Evolutionary conservation across 2,888 invertebrate genomes (phyloP).

Genomic region (Plebejus melissa): DNA sequence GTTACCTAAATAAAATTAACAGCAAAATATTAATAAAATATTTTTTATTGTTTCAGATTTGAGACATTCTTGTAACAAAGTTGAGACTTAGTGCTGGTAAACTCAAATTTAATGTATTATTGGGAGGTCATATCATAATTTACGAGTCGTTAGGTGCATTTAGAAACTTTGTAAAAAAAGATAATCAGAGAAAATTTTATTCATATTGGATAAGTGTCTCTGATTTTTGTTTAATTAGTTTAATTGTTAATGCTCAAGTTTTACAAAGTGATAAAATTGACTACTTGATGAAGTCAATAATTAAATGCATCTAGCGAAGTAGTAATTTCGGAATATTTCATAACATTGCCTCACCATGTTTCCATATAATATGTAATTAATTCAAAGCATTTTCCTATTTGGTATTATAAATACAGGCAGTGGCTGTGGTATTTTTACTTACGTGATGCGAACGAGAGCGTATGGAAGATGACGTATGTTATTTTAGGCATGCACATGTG

Average conservation of each 20-base stretch:
- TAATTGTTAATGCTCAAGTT: slow-evolving; percentile 23
- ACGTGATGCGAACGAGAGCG: slow-evolving; percentile 62
- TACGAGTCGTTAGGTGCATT: slow-evolving; percentile 70
- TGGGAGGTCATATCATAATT: slow-evolving; percentile 69
- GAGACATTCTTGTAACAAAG: slow-evolving; percentile 53
- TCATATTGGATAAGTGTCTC: slow-evolving; percentile 22
- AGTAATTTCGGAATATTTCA: slow-evolving; percentile 57
- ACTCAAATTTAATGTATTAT: slow-evolving; percentile 55
- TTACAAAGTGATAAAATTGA: slow-evolving; percentile 19
- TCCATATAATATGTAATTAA: slow-evolving; percentile 68
- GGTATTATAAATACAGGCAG: slow-evolving; percentile 79
- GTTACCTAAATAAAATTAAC: neutral
- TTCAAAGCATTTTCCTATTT: slow-evolving; percentile 76
- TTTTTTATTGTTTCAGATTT: slow-evolving; percentile 60
- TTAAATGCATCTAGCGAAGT: slow-evolving; percentile 61
- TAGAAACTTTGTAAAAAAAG: slow-evolving; percentile 28
- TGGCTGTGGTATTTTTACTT: slow-evolving; percentile 79
- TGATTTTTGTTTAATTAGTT: slow-evolving; percentile 21
- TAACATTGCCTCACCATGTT: slow-evolving; percentile 66
- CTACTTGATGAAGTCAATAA: neutral
- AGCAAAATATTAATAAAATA: slow-evolving; percentile 18
- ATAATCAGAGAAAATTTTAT: slow-evolving; percentile 6
- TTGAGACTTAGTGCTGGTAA: slow-evolving; percentile 71
- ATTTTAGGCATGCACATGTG: slow-evolving; percentile 77
- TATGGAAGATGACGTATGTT: slow-evolving; percentile 70